Evolutionary conservation across 2,888 invertebrate genomes (phyloP).

Genomic region (Sesamia inferens): DNA sequence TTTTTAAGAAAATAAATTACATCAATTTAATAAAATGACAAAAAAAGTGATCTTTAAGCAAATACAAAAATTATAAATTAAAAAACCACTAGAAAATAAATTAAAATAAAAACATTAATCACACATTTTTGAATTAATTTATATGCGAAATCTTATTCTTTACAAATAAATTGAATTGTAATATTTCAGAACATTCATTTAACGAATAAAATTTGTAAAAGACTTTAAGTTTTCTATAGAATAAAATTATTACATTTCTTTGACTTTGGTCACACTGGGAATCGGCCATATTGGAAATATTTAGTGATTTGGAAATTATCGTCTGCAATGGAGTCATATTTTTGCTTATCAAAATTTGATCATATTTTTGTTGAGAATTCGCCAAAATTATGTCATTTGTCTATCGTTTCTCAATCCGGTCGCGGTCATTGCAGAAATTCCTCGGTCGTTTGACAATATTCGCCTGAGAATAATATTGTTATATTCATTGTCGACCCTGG

Average conservation of each 20-base stretch:
- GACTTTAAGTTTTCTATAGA: neutral
- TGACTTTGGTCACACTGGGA: conserved; percentile 68
- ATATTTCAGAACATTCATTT: neutral
- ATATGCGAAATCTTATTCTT: too few species aligned
- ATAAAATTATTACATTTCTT: conserved; percentile 17
- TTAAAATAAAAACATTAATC: too few species aligned
- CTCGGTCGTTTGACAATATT: conserved; percentile 88
- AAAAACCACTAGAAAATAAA: too few species aligned
- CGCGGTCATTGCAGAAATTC: conserved; percentile 87
- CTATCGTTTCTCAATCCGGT: conserved; percentile 84
- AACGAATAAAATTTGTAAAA: neutral
- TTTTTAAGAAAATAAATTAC: too few species aligned
- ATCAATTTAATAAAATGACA: too few species aligned
- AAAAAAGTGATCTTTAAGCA: too few species aligned
- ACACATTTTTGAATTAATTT: too few species aligned
- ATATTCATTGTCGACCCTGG: conserved; percentile 86
- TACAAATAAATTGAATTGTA: too few species aligned
- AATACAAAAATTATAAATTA: too few species aligned
- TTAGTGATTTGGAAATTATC: conserved; percentile 87
- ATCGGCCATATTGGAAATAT: conserved; percentile 83
- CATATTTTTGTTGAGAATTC: conserved; percentile 86
- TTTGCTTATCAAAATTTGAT: conserved; percentile 87
- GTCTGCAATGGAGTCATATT: conserved; percentile 90
- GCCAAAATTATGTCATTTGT: conserved; percentile 89
- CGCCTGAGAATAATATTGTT: conserved; percentile 81